Evolutionary conservation across 2,888 invertebrate species (phyloP).

Genomic region (Panopea generosa): DNA sequence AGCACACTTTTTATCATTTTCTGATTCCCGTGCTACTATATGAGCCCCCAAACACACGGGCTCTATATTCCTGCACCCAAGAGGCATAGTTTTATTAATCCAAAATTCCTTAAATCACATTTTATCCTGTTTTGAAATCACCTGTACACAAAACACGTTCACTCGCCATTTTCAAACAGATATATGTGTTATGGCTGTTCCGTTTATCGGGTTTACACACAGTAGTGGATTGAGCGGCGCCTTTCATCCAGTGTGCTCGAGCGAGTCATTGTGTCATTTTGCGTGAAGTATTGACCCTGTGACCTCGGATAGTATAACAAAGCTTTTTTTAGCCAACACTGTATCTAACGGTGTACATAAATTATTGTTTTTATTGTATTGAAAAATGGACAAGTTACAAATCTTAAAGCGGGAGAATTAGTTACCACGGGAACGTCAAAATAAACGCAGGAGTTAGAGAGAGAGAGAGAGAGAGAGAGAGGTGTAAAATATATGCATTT

Average conservation of each 20-base stretch:
- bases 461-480: no score
- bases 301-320: not conserved
- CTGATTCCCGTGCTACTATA: slow-evolving; percentile 60
- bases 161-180: slow-evolving; percentile 11
- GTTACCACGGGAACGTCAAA: no score
- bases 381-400: no score
- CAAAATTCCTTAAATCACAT: slow-evolving; percentile 2
- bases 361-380: no score
- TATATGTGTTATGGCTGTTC: slow-evolving; percentile 44
- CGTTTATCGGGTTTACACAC: slow-evolving; percentile 31
- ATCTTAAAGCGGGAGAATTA: no score
- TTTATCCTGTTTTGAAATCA: slow-evolving; percentile 14
- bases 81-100: slow-evolving; percentile 68
- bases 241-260: slow-evolving; percentile 43
- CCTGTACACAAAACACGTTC: not conserved
- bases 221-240: slow-evolving; percentile 21
- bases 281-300: slow-evolving; percentile 4
- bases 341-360: no score
- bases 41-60: slow-evolving; percentile 73
- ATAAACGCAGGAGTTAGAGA: no score
- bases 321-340: no score
- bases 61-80: slow-evolving; percentile 74
- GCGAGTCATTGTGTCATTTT: slow-evolving; percentile 33
- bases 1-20: slow-evolving; percentile 59
- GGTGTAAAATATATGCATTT: no score